These are phyloP conservation scores for Platyrinchus mystaceus DNA, from an alignment of 2,797 vertebrate genomes.

Conservation along the genomic window DNA sequence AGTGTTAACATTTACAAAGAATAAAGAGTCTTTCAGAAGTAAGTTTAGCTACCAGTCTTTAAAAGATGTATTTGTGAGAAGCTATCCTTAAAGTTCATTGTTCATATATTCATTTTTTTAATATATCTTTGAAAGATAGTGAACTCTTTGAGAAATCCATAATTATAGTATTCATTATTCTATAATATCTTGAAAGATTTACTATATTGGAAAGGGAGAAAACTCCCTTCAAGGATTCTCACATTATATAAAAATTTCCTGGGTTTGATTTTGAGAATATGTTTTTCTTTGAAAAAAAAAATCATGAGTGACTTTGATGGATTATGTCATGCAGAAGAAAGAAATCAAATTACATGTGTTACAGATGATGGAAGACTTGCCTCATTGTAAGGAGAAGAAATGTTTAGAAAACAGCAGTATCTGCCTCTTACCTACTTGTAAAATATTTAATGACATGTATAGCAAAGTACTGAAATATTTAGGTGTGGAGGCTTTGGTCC, in stretches of 20 bases:
- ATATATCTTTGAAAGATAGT: background rate
- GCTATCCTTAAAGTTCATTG: background rate
- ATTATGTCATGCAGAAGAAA: background rate
- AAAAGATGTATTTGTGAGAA: background rate
- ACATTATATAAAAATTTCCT: background rate
- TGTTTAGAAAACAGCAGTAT: background rate
- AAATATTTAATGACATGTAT: background rate
- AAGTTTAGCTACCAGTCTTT: background rate
- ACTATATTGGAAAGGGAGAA: background rate
- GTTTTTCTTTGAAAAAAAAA: background rate
- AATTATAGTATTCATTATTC: background rate
- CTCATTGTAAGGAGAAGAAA: background rate
- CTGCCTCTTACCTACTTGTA: background rate
- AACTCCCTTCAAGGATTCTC: background rate
- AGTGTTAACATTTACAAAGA: background rate
- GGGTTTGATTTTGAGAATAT: background rate
- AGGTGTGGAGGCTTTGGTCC: background rate
- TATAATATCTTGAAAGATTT: background rate
- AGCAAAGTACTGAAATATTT: background rate
- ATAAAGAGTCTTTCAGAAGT: background rate
- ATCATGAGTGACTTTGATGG: fast-evolving
- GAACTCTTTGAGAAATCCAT: background rate
- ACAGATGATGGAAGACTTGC: background rate
- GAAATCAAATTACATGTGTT: background rate
- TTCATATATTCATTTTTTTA: background rate